phyloP scores from a whole-genome alignment of 2,888 invertebrate genomes.

The Elysia crispata region DNA sequence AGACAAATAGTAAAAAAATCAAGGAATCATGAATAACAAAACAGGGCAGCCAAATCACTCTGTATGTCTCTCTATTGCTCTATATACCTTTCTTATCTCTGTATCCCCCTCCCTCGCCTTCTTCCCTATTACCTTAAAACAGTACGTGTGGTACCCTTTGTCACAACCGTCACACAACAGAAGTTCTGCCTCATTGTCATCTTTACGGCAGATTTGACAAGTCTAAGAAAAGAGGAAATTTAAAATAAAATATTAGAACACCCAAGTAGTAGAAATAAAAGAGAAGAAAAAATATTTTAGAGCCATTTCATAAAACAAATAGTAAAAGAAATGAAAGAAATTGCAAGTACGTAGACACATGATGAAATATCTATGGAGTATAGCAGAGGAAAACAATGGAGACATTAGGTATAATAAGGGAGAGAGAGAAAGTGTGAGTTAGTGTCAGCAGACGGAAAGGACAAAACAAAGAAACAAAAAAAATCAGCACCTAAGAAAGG shows the following conservation, averaged over 20 bases:
- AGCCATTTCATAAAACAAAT: not conserved
- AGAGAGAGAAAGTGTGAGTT: not conserved
- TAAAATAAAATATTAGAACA: no score
- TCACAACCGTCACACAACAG: constrained; percentile 98
- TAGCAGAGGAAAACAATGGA: not conserved
- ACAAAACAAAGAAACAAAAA: not conserved
- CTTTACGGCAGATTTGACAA: constrained; percentile 97
- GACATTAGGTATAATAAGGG: not conserved
- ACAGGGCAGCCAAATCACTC: no score
- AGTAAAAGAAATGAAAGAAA: not conserved
- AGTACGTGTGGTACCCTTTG: constrained; percentile 98
- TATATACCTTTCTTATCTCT: no score
- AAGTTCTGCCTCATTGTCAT: constrained; percentile 96
- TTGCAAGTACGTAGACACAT: not conserved
- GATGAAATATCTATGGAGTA: not conserved
- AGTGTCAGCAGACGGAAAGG: not conserved
- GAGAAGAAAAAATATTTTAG: no score
- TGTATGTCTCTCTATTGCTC: no score
- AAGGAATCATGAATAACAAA: no score
- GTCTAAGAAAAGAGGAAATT: constrained; percentile 82
- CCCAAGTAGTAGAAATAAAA: no score
- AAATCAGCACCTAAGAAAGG: not conserved
- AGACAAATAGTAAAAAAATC: no score
- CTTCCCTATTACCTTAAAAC: constrained; percentile 85
- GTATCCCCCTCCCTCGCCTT: no score